Evolutionary conservation across 2,113 vertebrate genomes (phyloP).

Genomic region (Eleginops maclovinus): DNA sequence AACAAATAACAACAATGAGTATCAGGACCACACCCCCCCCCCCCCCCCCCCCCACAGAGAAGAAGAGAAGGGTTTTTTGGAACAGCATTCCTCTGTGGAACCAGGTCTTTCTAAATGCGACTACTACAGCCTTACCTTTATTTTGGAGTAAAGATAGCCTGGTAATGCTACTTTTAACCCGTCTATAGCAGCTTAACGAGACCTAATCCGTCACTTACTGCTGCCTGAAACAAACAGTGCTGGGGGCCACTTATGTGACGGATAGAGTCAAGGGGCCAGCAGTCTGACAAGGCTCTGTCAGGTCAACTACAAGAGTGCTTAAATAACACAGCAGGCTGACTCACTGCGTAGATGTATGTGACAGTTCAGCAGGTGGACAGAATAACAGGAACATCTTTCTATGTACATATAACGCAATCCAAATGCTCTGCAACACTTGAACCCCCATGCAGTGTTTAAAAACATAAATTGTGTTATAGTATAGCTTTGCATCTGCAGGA

Average conservation of each 20-base stretch:
- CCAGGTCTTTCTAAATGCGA: neutral
- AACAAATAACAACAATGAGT: neutral
- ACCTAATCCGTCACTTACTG: slow-evolving; percentile 49
- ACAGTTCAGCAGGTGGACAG: neutral
- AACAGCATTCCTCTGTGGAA: neutral
- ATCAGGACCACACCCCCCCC: slow-evolving; percentile 45
- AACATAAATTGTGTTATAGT: too few relatives aligned
- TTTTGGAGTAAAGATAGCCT: slow-evolving; percentile 20
- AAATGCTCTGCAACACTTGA: neutral
- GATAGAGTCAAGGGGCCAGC: slow-evolving; percentile 10
- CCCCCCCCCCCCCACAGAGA: too few relatives aligned
- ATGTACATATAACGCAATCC: too few relatives aligned
- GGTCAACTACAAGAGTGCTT: slow-evolving; percentile 2
- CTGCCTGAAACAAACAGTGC: slow-evolving; percentile 28
- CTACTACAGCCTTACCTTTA: neutral
- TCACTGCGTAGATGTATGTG: neutral
- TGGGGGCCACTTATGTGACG: slow-evolving; percentile 24
- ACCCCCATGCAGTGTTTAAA: too few relatives aligned
- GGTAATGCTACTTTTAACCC: slow-evolving; percentile 58
- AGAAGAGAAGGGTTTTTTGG: too few relatives aligned
- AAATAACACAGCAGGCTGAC: neutral
- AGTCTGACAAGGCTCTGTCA: neutral
- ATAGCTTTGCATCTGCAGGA: too few relatives aligned
- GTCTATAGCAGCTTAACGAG: slow-evolving; percentile 40
- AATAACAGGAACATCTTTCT: neutral